Conservation (phyloP, 2,113 vertebrate species). For the Gymnobelideus leadbeateri region DNA sequence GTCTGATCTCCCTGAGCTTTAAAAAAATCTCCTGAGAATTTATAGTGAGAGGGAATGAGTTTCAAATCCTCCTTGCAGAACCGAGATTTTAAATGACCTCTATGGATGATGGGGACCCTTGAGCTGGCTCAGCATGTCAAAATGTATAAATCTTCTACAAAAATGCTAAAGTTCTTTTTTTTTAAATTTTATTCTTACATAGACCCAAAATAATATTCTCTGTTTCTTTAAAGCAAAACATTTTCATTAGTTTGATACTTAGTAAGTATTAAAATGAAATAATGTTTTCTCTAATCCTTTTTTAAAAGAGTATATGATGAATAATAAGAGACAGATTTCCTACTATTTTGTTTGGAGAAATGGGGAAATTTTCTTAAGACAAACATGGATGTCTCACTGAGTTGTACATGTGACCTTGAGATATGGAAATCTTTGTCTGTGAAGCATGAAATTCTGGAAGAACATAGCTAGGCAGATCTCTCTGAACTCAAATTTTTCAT, state of each 20-base stretch:
- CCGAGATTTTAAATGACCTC: conserved; percentile 45
- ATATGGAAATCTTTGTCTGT: background rate
- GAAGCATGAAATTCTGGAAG: background rate
- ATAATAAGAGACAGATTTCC: background rate
- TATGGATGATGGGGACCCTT: conserved; percentile 5
- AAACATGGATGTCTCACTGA: background rate
- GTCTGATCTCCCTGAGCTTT: conserved; percentile 24
- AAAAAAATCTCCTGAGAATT: conserved; percentile 43
- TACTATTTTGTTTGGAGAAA: background rate
- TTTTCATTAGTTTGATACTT: background rate
- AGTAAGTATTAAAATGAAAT: background rate
- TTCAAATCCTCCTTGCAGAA: conserved; percentile 57
- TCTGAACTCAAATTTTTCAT: background rate
- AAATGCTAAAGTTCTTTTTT: background rate
- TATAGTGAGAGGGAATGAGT: conserved; percentile 52
- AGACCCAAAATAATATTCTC: background rate
- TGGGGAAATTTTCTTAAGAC: background rate
- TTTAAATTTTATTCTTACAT: conserved; percentile 16
- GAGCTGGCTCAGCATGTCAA: conserved; percentile 27
- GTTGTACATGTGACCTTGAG: background rate
- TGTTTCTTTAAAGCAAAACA: conserved; percentile 1
- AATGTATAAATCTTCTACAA: background rate
- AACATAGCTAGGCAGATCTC: background rate
- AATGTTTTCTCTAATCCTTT: conserved; percentile 31
- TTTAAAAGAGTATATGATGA: conserved; percentile 8